phyloP scores from a whole-genome alignment of 2,888 invertebrate genomes.

The Stenoptilia bipunctidactyla region DNA sequence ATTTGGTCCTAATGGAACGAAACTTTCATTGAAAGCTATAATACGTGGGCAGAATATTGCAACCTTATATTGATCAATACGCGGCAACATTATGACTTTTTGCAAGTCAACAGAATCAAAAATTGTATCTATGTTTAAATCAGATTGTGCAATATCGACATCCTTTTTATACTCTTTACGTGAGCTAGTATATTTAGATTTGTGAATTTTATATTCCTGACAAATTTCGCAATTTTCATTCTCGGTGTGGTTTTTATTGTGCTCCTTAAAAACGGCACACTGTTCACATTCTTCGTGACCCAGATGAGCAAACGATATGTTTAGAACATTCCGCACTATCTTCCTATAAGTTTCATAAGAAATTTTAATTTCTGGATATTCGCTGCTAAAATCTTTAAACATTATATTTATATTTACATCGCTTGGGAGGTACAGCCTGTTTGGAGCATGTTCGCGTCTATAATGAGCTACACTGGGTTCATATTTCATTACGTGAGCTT shows the following conservation, averaged over 20 bases:
- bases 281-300: constrained; percentile 14
- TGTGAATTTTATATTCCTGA: not conserved
- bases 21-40: constrained; percentile 10
- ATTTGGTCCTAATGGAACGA: constrained; percentile 6
- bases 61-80: constrained; percentile 1
- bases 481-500: constrained; percentile 9
- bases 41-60: constrained; percentile 12
- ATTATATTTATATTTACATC: not conserved
- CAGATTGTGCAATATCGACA: not conserved
- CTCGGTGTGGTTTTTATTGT: not conserved
- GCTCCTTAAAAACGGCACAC: constrained; percentile 3
- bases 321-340: constrained; percentile 4
- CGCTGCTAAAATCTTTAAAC: not conserved
- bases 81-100: constrained; percentile 12
- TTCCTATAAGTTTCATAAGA: not conserved
- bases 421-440: not conserved
- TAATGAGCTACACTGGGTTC: constrained; percentile 5
- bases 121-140: not conserved
- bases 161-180: constrained; percentile 1
- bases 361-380: not conserved
- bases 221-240: not conserved
- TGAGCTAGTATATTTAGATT: not conserved
- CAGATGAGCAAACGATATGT: constrained; percentile 12
- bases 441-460: not conserved
- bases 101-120: constrained; percentile 8